Evolutionary conservation across 2,888 invertebrate species (phyloP).

Genomic region (Nomada ferruginata): DNA sequence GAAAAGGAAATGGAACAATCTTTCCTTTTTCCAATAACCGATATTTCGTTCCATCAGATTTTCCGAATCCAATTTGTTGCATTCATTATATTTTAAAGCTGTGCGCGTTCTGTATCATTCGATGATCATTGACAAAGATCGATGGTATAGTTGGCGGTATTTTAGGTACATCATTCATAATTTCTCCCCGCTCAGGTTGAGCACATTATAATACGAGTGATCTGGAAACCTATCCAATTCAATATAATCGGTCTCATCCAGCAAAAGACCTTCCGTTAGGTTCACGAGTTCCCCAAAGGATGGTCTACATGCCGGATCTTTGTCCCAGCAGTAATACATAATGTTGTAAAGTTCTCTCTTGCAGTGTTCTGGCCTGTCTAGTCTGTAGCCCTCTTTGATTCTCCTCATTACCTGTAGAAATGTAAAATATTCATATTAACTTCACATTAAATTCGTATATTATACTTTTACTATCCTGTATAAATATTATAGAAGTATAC

Average conservation of each 20-base stretch:
- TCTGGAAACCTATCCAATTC: constrained; percentile 96
- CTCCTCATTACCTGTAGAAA: constrained; percentile 88
- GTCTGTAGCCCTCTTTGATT: constrained; percentile 92
- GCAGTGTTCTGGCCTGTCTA: constrained; percentile 97
- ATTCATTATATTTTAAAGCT: constrained; percentile 7
- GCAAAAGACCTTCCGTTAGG: constrained; percentile 92
- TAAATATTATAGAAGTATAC: not conserved
- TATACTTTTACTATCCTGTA: not conserved
- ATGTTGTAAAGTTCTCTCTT: constrained; percentile 96
- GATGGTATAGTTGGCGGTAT: not conserved
- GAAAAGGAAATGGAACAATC: not conserved
- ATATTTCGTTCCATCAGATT: not conserved
- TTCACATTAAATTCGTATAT: not conserved
- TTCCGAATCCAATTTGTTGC: not conserved
- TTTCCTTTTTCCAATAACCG: not conserved
- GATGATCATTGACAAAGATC: not conserved
- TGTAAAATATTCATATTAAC: not conserved
- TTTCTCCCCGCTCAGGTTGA: constrained; percentile 94
- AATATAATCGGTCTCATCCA: constrained; percentile 97
- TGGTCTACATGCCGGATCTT: constrained; percentile 92
- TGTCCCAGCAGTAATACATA: constrained; percentile 98
- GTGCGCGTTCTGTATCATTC: not conserved
- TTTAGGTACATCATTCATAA: constrained; percentile 82
- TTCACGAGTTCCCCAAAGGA: constrained; percentile 93
- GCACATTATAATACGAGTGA: constrained; percentile 95